Evolutionary conservation across 2,888 invertebrate species (phyloP), one percentile per base, ranked within the genome.

Genomic region (Therioaphis trifolii): DNA sequence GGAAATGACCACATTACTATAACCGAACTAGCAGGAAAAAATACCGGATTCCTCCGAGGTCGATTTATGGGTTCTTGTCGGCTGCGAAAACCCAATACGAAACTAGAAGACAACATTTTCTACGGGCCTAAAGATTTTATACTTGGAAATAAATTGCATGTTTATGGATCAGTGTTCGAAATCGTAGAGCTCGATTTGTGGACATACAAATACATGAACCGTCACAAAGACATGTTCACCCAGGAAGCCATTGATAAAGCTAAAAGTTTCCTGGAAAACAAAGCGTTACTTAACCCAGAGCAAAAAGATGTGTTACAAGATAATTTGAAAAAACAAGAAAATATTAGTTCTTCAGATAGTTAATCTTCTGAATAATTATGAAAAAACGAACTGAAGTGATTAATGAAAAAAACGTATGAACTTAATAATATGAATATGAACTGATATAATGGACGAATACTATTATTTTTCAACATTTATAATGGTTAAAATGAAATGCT

Each of bases 61-160:
- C 92, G 92, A 87, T 96, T 95, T 89, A 89, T 96, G 71, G 91
- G 92, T 85, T 88, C 92, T 55, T 92, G 91, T 86, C 89, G 91
- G 24, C 88, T 96, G 43, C 91, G 92, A 21, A 94, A 94, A 85
- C 94, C 94, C 0, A 92, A 92, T 0, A 91, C 92, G 0, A 91
- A 92, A 86, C 92, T 92, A 2, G 92, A 94, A 87, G 91, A 93
- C 87, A 94, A 95, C 0, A 91, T 91, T 2, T 95, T 93, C 88
- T 96, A 93, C 87, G 93, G 93, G 0, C 94, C 95, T 0, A 92
- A 92, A 52, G 94, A 94, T 89, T 94, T 96, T 88, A 93, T 91
- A 88, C 93, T 96, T 85, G 96, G 95, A 91, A 86, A 88, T 27
- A 35, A 82, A 46, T 49, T 82, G 18, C 29, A 66, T 40, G 40